Evolutionary conservation across 2,888 invertebrate genomes (phyloP).

Genomic region (Cremastinae sp.): DNA sequence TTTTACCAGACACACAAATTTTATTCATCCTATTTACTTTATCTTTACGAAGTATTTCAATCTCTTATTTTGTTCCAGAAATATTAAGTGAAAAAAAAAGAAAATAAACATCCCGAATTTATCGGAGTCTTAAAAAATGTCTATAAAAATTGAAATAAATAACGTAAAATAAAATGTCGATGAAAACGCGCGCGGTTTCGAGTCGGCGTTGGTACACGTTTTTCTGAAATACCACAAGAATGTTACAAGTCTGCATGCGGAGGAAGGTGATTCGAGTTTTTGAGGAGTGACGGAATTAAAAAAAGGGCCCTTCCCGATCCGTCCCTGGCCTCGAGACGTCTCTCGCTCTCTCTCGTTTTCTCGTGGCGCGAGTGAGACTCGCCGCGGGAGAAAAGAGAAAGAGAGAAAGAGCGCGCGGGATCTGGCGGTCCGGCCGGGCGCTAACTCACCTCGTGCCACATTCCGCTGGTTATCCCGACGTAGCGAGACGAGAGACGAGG

Average conservation of each 20-base stretch:
- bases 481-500: slow-evolving; percentile 61
- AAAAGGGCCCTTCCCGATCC: slow-evolving; percentile 63
- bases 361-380: slow-evolving; percentile 34
- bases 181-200: not conserved
- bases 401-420: slow-evolving; percentile 57
- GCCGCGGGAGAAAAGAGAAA: slow-evolving; percentile 41
- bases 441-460: slow-evolving; percentile 79
- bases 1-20: no score
- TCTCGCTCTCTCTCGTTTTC: slow-evolving; percentile 21
- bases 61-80: no score
- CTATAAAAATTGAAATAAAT: no score
- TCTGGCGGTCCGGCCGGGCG: slow-evolving; percentile 61
- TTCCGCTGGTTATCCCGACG: slow-evolving; percentile 73
- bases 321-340: slow-evolving; percentile 70
- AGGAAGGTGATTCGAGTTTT: slow-evolving; percentile 27
- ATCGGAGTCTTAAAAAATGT: no score
- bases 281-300: slow-evolving; percentile 21
- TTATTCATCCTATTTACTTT: no score
- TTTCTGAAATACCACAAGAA: slow-evolving; percentile 22
- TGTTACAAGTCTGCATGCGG: not conserved
- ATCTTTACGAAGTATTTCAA: no score
- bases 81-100: no score
- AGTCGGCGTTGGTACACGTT: not conserved
- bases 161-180: not conserved
- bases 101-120: no score